Evolutionary conservation across 2,797 vertebrate species (phyloP), one percentile per base, ranked within the genome.

Genomic region (Tiaroga cobitis): DNA sequence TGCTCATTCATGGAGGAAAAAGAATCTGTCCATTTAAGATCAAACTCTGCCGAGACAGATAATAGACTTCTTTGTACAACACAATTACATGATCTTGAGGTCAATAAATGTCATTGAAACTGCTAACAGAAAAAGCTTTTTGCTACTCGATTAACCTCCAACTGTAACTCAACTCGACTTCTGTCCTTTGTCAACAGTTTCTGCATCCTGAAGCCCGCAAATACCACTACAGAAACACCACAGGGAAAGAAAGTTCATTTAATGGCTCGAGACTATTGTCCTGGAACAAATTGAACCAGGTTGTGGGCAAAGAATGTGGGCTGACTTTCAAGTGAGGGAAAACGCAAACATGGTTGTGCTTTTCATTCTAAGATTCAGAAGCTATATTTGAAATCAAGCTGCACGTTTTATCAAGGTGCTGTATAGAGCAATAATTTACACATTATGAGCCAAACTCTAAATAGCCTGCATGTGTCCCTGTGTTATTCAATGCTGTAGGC

Each of bases 201-300:
- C n/a, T 82, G 39, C 39, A 37, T 82, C 21, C 70, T 74, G 56
- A 82, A 82, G 41, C 70, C 21, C 88, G 85, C 86, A 90, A 69
- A 41, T 90, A 90, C 87, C 91, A 92, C 90, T 93, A 94, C 95
- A 96, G 94, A 97, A 97, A 96, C 95, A 95, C 96, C 95, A 92
- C 92, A 92, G 94, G 96, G 95, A 2, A 94, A 54, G 94, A 90
- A 94, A 94, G 95, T 94, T 65, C 11, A 70, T 96, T 95, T 96
- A 97, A 97, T 97, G 96, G 95, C 94, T 95, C 94, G 90, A 95
- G 95, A 96, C 96, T 96, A 96, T 96, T 97, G 94, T 96, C 94
- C 96, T 95, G 95, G 96, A 97, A 96, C 96, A 96, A 96, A 97
- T 93, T 96, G 95, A 96, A 95, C 90, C 94, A 94, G 21, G 72